These are phyloP conservation scores for Pangasius larnaudii DNA, from an alignment of 2,797 vertebrate genomes.

Conservation along the genomic window DNA sequence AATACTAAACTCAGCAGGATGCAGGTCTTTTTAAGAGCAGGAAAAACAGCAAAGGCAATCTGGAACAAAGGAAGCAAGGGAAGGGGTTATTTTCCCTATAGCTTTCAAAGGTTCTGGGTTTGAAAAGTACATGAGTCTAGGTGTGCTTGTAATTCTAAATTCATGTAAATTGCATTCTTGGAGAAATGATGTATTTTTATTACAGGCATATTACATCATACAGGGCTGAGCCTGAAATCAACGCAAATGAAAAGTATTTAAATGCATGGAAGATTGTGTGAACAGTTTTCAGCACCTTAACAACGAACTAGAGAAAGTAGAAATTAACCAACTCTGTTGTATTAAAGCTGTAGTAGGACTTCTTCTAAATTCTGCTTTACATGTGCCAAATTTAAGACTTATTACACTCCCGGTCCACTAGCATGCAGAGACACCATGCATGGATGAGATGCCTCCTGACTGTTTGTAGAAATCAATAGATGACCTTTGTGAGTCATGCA, in stretches of 20 bases:
- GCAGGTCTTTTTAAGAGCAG: constrained; percentile 4
- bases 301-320: background rate
- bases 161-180: background rate
- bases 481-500: constrained; percentile 32
- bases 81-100: background rate
- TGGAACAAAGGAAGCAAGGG: background rate
- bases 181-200: background rate
- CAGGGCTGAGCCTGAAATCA: background rate
- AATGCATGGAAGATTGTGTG: background rate
- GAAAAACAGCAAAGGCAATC: background rate
- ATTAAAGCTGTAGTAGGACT: background rate
- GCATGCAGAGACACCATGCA: background rate
- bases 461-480: background rate
- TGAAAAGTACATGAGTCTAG: background rate
- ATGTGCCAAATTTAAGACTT: constrained; percentile 15
- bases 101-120: constrained; percentile 3
- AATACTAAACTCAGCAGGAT: background rate
- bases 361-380: constrained; percentile 4
- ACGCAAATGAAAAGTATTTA: background rate
- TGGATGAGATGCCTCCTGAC: background rate
- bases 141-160: background rate
- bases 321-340: background rate
- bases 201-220: background rate
- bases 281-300: background rate
- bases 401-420: background rate